Evolutionary conservation across 2,113 vertebrate species (phyloP), one percentile per base, ranked within the genome.

Genomic region (Gopherus evgoodei): DNA sequence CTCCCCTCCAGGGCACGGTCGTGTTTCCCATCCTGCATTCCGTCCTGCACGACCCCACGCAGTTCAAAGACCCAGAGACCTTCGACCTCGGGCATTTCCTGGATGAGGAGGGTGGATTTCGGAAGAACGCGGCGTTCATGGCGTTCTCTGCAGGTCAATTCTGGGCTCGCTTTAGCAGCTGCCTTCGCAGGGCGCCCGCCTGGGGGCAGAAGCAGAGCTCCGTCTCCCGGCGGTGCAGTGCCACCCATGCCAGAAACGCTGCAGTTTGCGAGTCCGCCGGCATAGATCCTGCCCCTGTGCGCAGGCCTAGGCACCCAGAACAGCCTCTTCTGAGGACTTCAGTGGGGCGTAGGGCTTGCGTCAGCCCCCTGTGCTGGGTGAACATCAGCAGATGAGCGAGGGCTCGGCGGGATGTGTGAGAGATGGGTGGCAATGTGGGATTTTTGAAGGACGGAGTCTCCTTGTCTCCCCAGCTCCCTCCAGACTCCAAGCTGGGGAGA

Each of bases 11-110:
- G 86, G 89, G 91, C 19, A 93, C 91, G 11, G 12, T 8, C 6
- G 47, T 95, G 25, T 9, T 92, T 13, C 49, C 92, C 1, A 1
- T 91, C 31, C 50, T 92, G 29, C 50, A 59, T n/a, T 93, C 94
- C 4, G 80, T 88, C 8, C 38, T 97, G 56, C 59, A 85, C 1
- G 31, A 86, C 17, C 27, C 79, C 35, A 54, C 44, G 3, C 56
- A 90, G 5, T 94, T 91, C 56, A 11, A 75, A 35, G 78, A 38
- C 4, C 90, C 88, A 2, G n/a, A 59, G 16, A 87, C 80, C n/a
- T 96, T 97, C 56, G 27, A 96, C 38, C 90, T 94, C 5, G 22
- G 83, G 35, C 94, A 85, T 53, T 90, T 97, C 69, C 91, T 95
- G 5, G 89, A 93, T 21, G 54, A 90, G 5, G 85, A 44, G 3